These are phyloP conservation scores for Palaemon carinicauda DNA, from an alignment of 1,140 invertebrate species.

Conservation along the genomic window DNA sequence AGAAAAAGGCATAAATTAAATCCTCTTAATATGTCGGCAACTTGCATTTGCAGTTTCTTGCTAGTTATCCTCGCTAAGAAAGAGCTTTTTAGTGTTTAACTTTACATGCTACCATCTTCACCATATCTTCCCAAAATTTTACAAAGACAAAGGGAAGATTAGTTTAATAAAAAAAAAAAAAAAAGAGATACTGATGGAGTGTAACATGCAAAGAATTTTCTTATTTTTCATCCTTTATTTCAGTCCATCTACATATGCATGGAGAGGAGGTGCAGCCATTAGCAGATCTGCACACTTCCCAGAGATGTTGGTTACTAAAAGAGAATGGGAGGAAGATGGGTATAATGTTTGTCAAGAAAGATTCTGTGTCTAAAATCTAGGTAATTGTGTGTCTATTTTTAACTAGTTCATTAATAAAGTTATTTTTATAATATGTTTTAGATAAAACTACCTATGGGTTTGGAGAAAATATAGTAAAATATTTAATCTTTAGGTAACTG, in stretches of 20 bases:
- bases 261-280: constrained; percentile 84
- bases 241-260: constrained; percentile 84
- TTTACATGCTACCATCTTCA: too few relatives aligned
- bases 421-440: background rate
- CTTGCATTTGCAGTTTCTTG: too few relatives aligned
- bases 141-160: too few relatives aligned
- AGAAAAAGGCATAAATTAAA: too few relatives aligned
- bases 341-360: constrained; percentile 53
- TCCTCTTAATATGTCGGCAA: too few relatives aligned
- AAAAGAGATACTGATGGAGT: too few relatives aligned
- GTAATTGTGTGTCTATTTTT: background rate
- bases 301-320: constrained; percentile 57
- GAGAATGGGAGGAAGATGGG: constrained; percentile 60
- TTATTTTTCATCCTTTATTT: constrained; percentile 60
- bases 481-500: too few relatives aligned
- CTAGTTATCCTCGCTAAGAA: too few relatives aligned
- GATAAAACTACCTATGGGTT: background rate
- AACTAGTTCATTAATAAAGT: background rate
- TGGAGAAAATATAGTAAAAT: background rate
- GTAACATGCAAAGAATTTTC: too few relatives aligned
- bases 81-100: too few relatives aligned
- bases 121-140: too few relatives aligned
- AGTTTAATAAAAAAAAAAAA: too few relatives aligned
- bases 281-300: constrained; percentile 61
- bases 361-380: constrained; percentile 52